Base-by-base conservation (phyloP, 1,140 invertebrate genomes). In the Streblospio benedicti region DNA sequence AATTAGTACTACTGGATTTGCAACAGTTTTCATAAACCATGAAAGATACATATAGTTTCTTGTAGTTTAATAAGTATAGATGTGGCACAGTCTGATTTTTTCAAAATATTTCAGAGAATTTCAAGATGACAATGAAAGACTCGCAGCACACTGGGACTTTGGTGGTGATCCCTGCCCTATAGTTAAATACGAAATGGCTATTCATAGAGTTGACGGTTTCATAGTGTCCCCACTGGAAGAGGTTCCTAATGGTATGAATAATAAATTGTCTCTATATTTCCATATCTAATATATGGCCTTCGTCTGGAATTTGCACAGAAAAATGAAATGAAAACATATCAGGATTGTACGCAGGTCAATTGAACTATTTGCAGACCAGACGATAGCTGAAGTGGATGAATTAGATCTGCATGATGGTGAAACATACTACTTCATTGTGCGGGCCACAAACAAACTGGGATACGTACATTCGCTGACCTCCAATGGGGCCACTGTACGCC, bases 121-220 rank as follows among this genome's bases (percentile, higher is more conserved):
- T 51, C 68, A 69, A 57, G 60, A 61, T n/a, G 51, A 53, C 35
- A 23, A 33, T 5, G 50, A 43, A 25, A 63, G 58, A 2, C 55
- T 68, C 6, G 30, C 52, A 53, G 66, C 68, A 14, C 25, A 30
- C 31, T 69, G 68, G 68, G 68, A 69, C 44, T 56, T 67, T 44
- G 35, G 58, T 35, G 68, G 68, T 41, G 68, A 69, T 45, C 68
- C 68, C 2, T 69, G 68, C 61, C 68, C 64, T 25, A 59, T 44
- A 1, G 51, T 58, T 1, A 60, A 54, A 18, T 69, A 64, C 45
- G 58, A 67, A 28, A 67, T 66, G 68, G 53, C 63, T 5, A 64
- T 69, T n/a, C 56, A 63, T 35, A 59, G 66, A 45, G 51, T 65
- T 38, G 66, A 68, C 61, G 68, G 68, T n/a, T 4, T 44, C 1